Evolutionary conservation across 2,113 vertebrate genomes (phyloP).

Genomic region (Capra hircus): DNA sequence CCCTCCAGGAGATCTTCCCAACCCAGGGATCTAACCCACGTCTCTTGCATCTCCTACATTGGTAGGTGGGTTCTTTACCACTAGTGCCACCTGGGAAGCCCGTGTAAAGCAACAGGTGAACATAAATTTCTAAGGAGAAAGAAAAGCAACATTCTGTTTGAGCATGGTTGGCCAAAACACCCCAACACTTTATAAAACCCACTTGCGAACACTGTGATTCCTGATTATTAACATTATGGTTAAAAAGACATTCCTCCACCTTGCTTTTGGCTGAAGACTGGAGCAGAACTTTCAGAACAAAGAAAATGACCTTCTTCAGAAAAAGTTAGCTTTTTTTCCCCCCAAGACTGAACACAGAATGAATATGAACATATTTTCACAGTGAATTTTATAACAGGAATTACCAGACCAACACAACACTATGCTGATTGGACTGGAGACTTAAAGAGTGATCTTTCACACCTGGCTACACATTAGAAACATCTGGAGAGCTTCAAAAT

Average conservation of each 20-base stretch:
- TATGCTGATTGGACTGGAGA: background rate
- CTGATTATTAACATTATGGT: background rate
- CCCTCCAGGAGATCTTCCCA: background rate
- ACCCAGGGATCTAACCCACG: background rate
- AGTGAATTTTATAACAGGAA: background rate
- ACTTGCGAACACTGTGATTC: fast-evolving
- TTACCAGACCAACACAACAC: background rate
- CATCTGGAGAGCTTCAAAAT: background rate
- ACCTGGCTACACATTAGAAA: background rate
- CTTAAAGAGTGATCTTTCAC: background rate
- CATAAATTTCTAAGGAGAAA: background rate
- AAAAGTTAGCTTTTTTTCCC: background rate
- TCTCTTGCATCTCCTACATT: background rate
- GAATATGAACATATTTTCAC: background rate
- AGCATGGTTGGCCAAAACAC: background rate
- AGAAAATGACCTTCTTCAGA: background rate
- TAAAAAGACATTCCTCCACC: background rate
- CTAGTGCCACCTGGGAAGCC: background rate
- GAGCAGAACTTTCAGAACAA: background rate
- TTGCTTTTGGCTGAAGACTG: background rate
- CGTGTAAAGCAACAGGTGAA: background rate
- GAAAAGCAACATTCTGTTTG: background rate
- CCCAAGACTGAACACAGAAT: background rate
- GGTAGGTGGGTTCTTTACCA: background rate
- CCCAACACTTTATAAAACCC: background rate